Conservation (phyloP, 2,797 vertebrate species). For the Arctocebus calabarensis region DNA sequence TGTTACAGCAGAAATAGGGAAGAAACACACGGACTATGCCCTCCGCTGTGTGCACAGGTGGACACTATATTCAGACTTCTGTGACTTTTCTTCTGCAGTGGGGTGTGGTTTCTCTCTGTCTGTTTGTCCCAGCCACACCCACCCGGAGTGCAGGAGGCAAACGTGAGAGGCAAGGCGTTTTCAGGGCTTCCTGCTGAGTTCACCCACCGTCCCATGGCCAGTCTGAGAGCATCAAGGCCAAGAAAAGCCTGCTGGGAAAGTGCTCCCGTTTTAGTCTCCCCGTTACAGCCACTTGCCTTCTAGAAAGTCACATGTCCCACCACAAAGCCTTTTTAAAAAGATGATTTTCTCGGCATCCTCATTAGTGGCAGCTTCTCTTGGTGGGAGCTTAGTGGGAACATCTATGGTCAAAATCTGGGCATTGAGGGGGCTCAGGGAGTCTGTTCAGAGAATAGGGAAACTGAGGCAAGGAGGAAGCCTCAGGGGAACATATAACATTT, state of each 20-base stretch:
- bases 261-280: background rate
- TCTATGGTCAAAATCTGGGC: background rate
- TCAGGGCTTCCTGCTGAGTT: background rate
- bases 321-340: background rate
- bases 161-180: background rate
- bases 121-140: background rate
- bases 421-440: fast-evolving
- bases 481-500: too few species aligned
- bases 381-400: background rate
- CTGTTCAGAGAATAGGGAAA: background rate
- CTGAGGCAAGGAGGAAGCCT: fast-evolving
- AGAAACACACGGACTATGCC: fast-evolving
- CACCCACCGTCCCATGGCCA: background rate
- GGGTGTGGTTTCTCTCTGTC: background rate
- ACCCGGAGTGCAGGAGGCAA: background rate
- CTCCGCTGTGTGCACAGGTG: fast-evolving
- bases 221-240: background rate
- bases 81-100: background rate
- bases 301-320: background rate
- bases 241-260: background rate
- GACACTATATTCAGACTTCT: fast-evolving
- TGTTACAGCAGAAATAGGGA: fast-evolving
- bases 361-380: background rate
- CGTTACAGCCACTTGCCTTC: background rate
- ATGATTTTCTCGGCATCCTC: background rate